Evolutionary conservation across 2,888 invertebrate species (phyloP).

Genomic region (Athetis lepigone): DNA sequence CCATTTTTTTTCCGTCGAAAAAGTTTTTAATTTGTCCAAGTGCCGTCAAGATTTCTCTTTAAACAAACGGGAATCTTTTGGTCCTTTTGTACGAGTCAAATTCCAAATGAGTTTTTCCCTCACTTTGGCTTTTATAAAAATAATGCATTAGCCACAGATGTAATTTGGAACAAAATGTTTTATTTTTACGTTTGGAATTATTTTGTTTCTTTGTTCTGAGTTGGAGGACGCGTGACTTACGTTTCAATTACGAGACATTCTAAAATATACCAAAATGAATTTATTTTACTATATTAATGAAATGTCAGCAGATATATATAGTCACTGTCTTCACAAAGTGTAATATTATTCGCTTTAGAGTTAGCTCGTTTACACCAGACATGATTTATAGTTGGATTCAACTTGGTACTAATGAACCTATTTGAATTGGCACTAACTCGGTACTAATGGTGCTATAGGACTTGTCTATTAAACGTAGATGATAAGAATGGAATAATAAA

Average conservation of each 20-base stretch:
- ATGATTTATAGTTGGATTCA: constrained; percentile 36
- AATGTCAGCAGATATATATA: constrained; percentile 7
- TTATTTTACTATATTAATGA: constrained; percentile 1
- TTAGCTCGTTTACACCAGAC: constrained; percentile 30
- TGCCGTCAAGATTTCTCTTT: constrained; percentile 65
- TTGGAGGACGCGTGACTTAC: constrained; percentile 20
- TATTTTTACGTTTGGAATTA: constrained; percentile 48
- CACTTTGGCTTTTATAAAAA: constrained; percentile 59
- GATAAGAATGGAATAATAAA: constrained; percentile 8
- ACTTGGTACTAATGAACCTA: constrained; percentile 28
- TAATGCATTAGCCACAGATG: constrained; percentile 62
- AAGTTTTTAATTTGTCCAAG: constrained; percentile 67
- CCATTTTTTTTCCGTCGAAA: constrained; percentile 54
- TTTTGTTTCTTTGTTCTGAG: constrained; percentile 35
- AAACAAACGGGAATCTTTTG: constrained; percentile 61
- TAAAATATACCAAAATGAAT: not conserved
- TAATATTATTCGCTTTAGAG: constrained; percentile 21
- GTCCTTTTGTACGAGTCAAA: constrained; percentile 59
- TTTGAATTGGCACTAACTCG: constrained; percentile 31
- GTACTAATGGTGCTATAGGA: constrained; percentile 28
- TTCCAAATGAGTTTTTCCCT: constrained; percentile 63
- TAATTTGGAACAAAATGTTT: constrained; percentile 55
- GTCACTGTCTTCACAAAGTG: constrained; percentile 8
- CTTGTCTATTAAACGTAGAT: constrained; percentile 10
- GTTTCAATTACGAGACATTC: not conserved